These are phyloP conservation scores for Chymomyza fuscimana DNA, from an alignment of 2,888 invertebrate species.

Conservation along the genomic window DNA sequence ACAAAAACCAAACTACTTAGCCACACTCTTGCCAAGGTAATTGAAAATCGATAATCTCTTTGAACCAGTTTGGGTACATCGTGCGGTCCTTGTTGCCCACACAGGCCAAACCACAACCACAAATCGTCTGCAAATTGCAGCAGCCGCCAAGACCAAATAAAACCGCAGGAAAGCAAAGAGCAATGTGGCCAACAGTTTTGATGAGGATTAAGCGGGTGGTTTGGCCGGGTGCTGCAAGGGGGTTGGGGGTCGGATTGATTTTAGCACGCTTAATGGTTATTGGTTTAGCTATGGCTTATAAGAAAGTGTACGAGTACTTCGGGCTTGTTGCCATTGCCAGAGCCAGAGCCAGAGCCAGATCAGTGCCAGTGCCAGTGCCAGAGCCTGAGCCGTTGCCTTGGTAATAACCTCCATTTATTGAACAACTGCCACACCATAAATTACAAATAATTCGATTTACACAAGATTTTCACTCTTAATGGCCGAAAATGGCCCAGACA, in stretches of 20 bases:
- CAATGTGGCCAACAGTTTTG: conserved; percentile 37
- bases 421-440: conserved; percentile 76
- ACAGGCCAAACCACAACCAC: conserved; percentile 46
- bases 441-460: conserved; percentile 79
- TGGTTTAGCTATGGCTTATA: conserved; percentile 63
- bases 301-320: conserved; percentile 21
- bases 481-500: conserved; percentile 65
- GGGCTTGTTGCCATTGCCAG: neutral
- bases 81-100: conserved; percentile 45
- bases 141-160: conserved; percentile 33
- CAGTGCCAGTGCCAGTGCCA: conserved; percentile 8
- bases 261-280: conserved; percentile 74
- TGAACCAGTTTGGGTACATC: conserved; percentile 27
- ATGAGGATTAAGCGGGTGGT: neutral
- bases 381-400: conserved; percentile 37
- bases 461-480: conserved; percentile 75
- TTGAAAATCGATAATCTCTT: conserved; percentile 72
- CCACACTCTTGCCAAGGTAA: conserved; percentile 73
- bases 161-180: conserved; percentile 18
- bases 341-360: conserved; percentile 23
- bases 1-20: conserved; percentile 74
- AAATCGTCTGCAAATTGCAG: conserved; percentile 73
- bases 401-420: conserved; percentile 73
- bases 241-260: conserved; percentile 55
- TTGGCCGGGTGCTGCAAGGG: neutral